These are phyloP conservation scores for Protonemura montana DNA, from an alignment of 2,888 invertebrate genomes.

Conservation along the genomic window DNA sequence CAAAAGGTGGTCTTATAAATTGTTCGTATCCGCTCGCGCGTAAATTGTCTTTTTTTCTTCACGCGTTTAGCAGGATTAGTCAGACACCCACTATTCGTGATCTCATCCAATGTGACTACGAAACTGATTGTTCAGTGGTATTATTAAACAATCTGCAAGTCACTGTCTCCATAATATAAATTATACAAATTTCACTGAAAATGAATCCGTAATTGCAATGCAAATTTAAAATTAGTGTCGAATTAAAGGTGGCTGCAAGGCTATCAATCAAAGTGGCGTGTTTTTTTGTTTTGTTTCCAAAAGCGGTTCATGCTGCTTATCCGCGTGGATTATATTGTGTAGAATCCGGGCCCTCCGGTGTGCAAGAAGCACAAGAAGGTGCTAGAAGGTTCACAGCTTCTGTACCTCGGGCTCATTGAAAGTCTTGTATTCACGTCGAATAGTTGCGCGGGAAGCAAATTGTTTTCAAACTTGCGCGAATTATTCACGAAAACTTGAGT, in stretches of 20 bases:
- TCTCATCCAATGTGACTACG: background rate
- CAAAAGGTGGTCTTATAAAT: background rate
- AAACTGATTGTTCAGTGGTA: background rate
- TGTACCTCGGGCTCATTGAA: background rate
- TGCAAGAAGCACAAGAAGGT: background rate
- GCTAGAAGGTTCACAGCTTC: background rate
- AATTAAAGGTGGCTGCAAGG: background rate
- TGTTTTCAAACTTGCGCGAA: conserved; percentile 31
- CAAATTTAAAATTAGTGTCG: too few relatives aligned
- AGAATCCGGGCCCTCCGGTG: too few relatives aligned
- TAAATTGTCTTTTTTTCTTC: background rate
- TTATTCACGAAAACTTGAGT: conserved; percentile 35
- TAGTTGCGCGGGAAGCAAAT: conserved; percentile 21
- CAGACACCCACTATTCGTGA: background rate
- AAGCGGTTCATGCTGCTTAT: background rate
- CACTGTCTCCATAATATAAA: background rate
- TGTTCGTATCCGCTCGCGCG: background rate
- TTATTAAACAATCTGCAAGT: background rate
- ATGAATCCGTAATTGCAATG: background rate
- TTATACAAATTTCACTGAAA: background rate
- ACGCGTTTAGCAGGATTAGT: background rate
- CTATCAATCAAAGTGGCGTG: background rate
- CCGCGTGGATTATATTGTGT: too few relatives aligned
- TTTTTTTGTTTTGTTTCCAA: background rate
- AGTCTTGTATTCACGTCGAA: conserved; percentile 1